These are phyloP conservation scores for Anoura caudifer DNA, from an alignment of 2,113 vertebrate species.

Conservation along the genomic window DNA sequence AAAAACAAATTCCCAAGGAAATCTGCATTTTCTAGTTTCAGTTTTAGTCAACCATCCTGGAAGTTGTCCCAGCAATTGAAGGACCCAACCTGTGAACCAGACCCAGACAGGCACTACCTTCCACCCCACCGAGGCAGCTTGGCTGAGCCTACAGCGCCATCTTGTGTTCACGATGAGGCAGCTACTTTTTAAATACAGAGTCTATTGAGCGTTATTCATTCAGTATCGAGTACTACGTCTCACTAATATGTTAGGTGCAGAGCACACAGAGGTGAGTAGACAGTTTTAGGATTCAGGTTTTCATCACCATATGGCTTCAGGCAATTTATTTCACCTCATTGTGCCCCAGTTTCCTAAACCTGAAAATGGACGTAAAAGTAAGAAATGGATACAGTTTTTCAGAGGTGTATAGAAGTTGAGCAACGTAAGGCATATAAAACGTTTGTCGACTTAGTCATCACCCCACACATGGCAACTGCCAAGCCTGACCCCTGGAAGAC, in stretches of 20 bases:
- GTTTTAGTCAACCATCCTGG: neutral
- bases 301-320: neutral
- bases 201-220: fast-evolving
- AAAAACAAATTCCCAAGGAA: neutral
- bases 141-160: neutral
- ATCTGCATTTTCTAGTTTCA: neutral
- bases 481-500: neutral
- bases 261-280: neutral
- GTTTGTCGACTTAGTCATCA: neutral
- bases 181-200: neutral
- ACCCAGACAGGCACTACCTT: fast-evolving
- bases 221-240: neutral
- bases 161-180: neutral
- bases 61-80: neutral
- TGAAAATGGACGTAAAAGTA: neutral
- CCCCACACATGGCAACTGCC: neutral
- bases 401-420: neutral
- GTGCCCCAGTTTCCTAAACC: neutral
- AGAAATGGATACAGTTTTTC: neutral
- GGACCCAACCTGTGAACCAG: neutral
- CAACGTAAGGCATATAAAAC: neutral
- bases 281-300: neutral
- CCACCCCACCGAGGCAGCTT: fast-evolving
- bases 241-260: neutral
- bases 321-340: neutral